Percentiles rank a stretch among this genome's conserved stretches.
phyloP scores from a whole-genome alignment of 2,113 vertebrate genomes.

The Paramisgurnus dabryanus region DNA sequence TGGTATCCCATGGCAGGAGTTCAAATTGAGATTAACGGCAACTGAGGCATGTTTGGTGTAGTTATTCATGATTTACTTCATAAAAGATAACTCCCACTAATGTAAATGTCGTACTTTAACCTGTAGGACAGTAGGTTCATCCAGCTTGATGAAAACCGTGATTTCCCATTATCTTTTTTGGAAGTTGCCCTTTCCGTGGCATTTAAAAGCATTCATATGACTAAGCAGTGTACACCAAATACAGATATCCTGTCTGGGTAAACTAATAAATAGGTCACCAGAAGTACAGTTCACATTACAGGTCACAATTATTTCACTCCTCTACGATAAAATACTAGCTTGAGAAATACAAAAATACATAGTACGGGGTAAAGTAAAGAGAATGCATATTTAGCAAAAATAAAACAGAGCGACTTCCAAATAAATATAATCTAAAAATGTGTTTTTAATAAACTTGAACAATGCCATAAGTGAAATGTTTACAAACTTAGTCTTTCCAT shows the following conservation, averaged over 20 bases:
- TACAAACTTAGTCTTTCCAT: not conserved
- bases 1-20: slow-evolving; percentile 1
- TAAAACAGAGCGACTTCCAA: not conserved
- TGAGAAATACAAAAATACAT: not conserved
- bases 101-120: slow-evolving; percentile 11
- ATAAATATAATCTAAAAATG: not conserved
- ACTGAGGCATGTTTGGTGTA: slow-evolving; percentile 18
- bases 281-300: slow-evolving; percentile 33
- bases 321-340: not conserved
- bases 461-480: slow-evolving; percentile 1
- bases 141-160: not conserved
- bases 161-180: slow-evolving; percentile 33
- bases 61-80: slow-evolving; percentile 16
- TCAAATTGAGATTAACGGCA: slow-evolving; percentile 28
- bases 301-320: slow-evolving; percentile 20
- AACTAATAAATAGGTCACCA: slow-evolving; percentile 45
- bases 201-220: slow-evolving; percentile 24
- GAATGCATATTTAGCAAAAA: not conserved
- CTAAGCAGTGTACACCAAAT: slow-evolving; percentile 28
- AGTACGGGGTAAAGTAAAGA: not conserved
- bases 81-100: not conserved
- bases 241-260: slow-evolving; percentile 40
- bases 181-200: slow-evolving; percentile 38
- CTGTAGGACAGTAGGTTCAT: not conserved
- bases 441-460: not conserved